A percentile compares a stretch with the other conserved stretches of the same genome.
phyloP scores from a whole-genome alignment of 2,888 invertebrate species.

The Nephrocerus scutellatus region DNA sequence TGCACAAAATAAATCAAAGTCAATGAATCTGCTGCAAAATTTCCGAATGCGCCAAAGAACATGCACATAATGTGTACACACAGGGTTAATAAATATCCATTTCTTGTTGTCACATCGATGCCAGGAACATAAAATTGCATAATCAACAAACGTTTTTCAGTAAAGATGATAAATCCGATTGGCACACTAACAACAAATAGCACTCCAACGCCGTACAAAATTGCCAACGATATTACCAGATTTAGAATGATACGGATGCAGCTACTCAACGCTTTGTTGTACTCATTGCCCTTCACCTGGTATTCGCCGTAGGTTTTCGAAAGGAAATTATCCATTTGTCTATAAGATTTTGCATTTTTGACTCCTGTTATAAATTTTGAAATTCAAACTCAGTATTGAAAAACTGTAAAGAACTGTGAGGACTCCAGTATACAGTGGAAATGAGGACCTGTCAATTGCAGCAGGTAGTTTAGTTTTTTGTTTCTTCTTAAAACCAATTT shows the following conservation, averaged over 20 bases:
- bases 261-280: slow-evolving; percentile 10
- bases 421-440: too few relatives aligned
- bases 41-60: slow-evolving; percentile 19
- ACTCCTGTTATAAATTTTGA: too few relatives aligned
- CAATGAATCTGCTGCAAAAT: slow-evolving; percentile 22
- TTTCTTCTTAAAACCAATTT: too few relatives aligned
- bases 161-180: slow-evolving; percentile 4
- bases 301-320: slow-evolving; percentile 14
- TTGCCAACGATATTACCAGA: too few relatives aligned
- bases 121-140: slow-evolving; percentile 22
- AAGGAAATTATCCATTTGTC: slow-evolving; percentile 10
- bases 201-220: slow-evolving; percentile 7
- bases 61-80: slow-evolving; percentile 15
- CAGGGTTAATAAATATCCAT: slow-evolving; percentile 19
- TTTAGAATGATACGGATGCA: too few relatives aligned
- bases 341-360: too few relatives aligned
- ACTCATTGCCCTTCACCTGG: slow-evolving; percentile 12
- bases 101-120: slow-evolving; percentile 13
- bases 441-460: too few relatives aligned
- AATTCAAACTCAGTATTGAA: too few relatives aligned
- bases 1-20: slow-evolving; percentile 18
- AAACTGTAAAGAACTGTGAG: too few relatives aligned
- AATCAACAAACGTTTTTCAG: slow-evolving; percentile 13
- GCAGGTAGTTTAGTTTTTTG: too few relatives aligned
- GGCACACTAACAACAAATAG: slow-evolving; percentile 20